Evolutionary conservation across 2,113 vertebrate species (phyloP).

Genomic region (Upupa epops): DNA sequence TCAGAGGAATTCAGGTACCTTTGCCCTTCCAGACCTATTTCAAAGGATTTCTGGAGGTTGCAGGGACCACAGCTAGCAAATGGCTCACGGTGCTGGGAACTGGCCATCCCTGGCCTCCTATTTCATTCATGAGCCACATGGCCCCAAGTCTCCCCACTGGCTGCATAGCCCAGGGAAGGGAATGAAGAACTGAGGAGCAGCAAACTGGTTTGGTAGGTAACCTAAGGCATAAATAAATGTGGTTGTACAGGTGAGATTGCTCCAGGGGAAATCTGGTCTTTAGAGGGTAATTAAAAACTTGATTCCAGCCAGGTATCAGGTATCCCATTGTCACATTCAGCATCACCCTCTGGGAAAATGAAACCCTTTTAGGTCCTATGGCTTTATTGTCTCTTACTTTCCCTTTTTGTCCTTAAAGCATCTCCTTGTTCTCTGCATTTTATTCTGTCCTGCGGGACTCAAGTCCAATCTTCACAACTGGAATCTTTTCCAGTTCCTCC

Average conservation of each 20-base stretch:
- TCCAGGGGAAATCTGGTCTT: not conserved
- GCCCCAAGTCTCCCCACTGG: not conserved
- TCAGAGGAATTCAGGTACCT: not conserved
- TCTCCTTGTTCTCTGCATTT: not conserved
- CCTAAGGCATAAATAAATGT: not conserved
- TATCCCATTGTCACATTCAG: not conserved
- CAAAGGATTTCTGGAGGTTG: not conserved
- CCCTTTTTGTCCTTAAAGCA: not conserved
- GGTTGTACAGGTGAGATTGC: not conserved
- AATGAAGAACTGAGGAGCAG: not conserved
- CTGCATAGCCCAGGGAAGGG: not conserved
- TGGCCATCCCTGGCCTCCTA: not conserved
- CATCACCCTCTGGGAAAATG: not conserved
- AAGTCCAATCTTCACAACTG: not conserved
- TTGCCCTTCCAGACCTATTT: not conserved
- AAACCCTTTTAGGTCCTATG: not conserved
- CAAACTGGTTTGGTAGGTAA: not conserved
- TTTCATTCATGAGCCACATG: fast-evolving
- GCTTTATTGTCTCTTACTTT: not conserved
- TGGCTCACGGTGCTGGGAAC: not conserved
- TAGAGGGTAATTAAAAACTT: not conserved
- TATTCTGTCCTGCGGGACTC: not conserved
- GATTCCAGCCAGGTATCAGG: not conserved
- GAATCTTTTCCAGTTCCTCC: not conserved
- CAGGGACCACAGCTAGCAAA: not conserved